These are phyloP conservation scores for Notospermus geniculatus DNA, from an alignment of 1,140 invertebrate genomes.

Conservation along the genomic window DNA sequence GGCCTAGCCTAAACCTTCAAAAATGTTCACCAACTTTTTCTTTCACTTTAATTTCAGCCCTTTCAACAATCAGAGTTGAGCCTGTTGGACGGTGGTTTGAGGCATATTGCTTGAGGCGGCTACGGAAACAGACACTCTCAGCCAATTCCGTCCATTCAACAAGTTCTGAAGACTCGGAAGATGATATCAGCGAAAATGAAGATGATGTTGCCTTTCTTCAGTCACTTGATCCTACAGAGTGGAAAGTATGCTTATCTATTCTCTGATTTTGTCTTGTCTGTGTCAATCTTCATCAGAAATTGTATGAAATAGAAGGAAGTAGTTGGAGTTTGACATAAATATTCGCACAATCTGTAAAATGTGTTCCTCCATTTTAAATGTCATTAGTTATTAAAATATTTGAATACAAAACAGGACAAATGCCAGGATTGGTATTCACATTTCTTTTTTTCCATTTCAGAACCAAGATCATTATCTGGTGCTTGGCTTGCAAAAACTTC, in stretches of 20 bases:
- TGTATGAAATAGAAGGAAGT: too few relatives aligned
- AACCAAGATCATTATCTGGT: conserved; percentile 96
- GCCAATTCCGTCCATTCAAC: conserved; percentile 39
- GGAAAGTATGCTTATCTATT: conserved; percentile 80
- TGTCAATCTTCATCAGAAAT: too few relatives aligned
- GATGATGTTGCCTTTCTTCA: conserved; percentile 82
- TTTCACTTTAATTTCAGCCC: too few relatives aligned
- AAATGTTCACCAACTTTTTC: too few relatives aligned
- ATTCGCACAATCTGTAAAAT: too few relatives aligned
- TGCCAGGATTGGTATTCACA: too few relatives aligned
- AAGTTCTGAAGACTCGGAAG: conserved; percentile 41
- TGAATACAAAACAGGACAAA: too few relatives aligned
- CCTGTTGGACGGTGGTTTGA: conserved; percentile 59
- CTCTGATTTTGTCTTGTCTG: too few relatives aligned
- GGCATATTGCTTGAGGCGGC: conserved; percentile 42
- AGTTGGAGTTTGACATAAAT: too few relatives aligned
- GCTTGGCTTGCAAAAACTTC: conserved; percentile 77
- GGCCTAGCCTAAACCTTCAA: too few relatives aligned
- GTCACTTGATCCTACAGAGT: conserved; percentile 91
- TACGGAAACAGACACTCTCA: conserved; percentile 48
- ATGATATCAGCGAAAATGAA: conserved; percentile 57
- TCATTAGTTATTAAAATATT: too few relatives aligned
- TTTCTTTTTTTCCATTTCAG: conserved; percentile 47
- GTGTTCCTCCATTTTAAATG: too few relatives aligned
- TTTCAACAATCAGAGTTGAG: conserved; percentile 38